Evolutionary conservation across 2,113 vertebrate genomes (phyloP).

Genomic region (Paramisgurnus dabryanus): DNA sequence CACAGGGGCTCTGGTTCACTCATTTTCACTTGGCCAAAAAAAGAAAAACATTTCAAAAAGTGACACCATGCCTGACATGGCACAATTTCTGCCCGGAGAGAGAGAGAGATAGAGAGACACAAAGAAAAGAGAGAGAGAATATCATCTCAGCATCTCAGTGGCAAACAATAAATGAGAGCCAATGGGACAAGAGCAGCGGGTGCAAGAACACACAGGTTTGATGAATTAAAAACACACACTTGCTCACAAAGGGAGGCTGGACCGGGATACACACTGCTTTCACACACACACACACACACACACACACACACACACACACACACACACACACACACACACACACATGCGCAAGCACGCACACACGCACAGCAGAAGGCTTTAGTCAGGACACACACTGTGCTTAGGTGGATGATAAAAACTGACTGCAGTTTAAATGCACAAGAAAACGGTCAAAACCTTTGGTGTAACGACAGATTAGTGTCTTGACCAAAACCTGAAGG

Average conservation of each 20-base stretch:
- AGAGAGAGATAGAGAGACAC: not conserved
- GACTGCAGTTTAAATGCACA: not conserved
- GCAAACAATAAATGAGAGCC: constrained; percentile 45
- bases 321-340: not conserved
- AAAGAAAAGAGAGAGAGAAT: constrained; percentile 9
- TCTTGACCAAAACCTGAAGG: no score
- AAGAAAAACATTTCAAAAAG: constrained; percentile 49
- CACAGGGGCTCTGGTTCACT: constrained; percentile 53
- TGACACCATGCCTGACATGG: constrained; percentile 65
- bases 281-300: not conserved
- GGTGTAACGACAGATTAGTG: no score
- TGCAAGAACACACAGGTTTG: constrained; percentile 27
- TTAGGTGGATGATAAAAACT: constrained; percentile 10
- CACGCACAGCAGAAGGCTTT: constrained; percentile 10
- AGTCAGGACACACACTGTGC: constrained; percentile 18
- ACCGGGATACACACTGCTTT: constrained; percentile 7
- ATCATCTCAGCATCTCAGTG: constrained; percentile 22
- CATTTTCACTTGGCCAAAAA: constrained; percentile 60
- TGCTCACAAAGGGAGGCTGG: not conserved
- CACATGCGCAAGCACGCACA: not conserved
- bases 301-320: not conserved
- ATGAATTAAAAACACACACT: constrained; percentile 10
- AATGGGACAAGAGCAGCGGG: constrained; percentile 15
- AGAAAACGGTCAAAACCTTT: not conserved
- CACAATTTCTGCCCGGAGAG: constrained; percentile 13